These are phyloP conservation scores for Helleia helle DNA, from an alignment of 2,888 invertebrate genomes.

Conservation along the genomic window DNA sequence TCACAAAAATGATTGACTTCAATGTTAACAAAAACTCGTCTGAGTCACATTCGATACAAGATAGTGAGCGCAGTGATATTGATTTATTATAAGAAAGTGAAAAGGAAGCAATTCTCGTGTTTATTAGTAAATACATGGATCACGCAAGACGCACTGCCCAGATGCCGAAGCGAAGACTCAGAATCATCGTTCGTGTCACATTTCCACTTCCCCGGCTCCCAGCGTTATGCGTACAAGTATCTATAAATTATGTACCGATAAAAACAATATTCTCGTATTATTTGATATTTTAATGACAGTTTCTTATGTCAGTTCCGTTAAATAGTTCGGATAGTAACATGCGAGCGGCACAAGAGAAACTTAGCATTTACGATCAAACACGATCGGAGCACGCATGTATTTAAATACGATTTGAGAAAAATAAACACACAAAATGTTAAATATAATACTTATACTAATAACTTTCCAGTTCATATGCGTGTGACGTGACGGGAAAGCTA, in stretches of 20 bases:
- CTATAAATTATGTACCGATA: slow-evolving; percentile 17
- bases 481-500: slow-evolving; percentile 45
- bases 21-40: too few relatives aligned
- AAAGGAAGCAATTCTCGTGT: slow-evolving; percentile 42
- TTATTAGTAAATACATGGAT: slow-evolving; percentile 31
- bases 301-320: slow-evolving; percentile 61
- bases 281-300: slow-evolving; percentile 58
- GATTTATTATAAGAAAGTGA: slow-evolving; percentile 44
- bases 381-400: neutral
- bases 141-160: slow-evolving; percentile 33
- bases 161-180: slow-evolving; percentile 10
- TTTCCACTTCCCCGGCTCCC: slow-evolving; percentile 28
- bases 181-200: slow-evolving; percentile 9
- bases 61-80: neutral
- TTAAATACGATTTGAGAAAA: neutral
- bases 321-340: slow-evolving; percentile 64
- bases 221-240: slow-evolving; percentile 24
- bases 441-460: neutral
- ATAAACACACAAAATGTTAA: too few relatives aligned
- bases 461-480: slow-evolving; percentile 4
- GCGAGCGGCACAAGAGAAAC: slow-evolving; percentile 43
- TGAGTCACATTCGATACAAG: neutral
- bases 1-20: too few relatives aligned
- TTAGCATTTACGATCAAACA: slow-evolving; percentile 38
- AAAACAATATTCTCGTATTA: slow-evolving; percentile 36